phyloP scores from a whole-genome alignment of 2,113 vertebrate genomes.

The human (Homo sapiens) region DNA sequence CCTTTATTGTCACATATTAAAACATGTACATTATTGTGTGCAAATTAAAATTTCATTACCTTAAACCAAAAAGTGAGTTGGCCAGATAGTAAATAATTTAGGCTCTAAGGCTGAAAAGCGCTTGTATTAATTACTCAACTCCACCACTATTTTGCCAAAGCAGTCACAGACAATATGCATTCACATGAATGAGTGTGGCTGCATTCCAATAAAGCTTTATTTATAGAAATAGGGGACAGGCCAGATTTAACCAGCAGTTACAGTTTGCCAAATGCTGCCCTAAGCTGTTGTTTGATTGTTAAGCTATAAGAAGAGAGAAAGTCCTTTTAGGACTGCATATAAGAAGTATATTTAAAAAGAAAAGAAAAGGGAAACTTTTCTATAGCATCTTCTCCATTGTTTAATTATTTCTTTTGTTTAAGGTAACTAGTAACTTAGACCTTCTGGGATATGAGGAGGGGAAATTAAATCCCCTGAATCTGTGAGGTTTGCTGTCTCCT shows the following conservation, averaged over 20 bases:
- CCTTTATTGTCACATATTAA: background rate
- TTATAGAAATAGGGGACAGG: too few relatives aligned
- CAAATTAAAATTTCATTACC: background rate
- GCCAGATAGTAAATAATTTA: background rate
- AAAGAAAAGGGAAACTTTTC: background rate
- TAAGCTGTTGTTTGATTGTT: background rate
- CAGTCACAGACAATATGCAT: background rate
- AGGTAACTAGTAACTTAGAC: background rate
- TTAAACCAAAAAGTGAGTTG: background rate
- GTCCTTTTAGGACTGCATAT: background rate
- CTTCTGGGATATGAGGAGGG: too few relatives aligned
- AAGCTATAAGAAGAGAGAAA: background rate
- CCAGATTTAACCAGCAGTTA: background rate
- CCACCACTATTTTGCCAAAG: background rate
- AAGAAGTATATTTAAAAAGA: background rate
- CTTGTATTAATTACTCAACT: background rate
- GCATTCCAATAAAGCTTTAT: background rate
- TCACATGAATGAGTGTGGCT: accelerated
- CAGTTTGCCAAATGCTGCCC: background rate
- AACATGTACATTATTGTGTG: background rate
- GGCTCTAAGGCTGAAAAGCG: background rate
- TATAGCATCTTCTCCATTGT: background rate
- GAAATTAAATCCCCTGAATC: background rate
- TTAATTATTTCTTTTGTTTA: background rate
- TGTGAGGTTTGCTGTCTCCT: background rate